Conservation (phyloP, 1,140 invertebrate genomes). For the Drosophila teissieri region DNA sequence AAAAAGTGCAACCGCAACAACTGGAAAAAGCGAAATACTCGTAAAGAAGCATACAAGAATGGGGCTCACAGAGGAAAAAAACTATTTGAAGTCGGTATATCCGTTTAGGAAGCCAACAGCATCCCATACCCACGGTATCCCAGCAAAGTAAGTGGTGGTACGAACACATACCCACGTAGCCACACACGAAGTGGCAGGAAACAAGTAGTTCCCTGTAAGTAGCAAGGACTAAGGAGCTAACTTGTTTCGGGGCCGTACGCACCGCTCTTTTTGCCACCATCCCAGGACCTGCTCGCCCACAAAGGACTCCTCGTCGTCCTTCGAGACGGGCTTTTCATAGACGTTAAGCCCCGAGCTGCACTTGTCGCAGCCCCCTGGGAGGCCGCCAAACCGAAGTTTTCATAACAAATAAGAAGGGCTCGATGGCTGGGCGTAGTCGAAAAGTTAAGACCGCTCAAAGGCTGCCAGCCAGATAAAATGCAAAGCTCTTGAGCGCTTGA, state of each 20-base stretch:
- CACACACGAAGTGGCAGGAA: slow-evolving; percentile 37
- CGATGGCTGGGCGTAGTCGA: slow-evolving; percentile 68
- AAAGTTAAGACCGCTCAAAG: slow-evolving; percentile 72
- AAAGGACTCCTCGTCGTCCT: slow-evolving; percentile 35
- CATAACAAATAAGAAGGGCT: slow-evolving; percentile 73
- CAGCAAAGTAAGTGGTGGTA: slow-evolving; percentile 62
- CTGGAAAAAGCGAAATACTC: slow-evolving; percentile 42
- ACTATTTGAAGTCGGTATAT: slow-evolving; percentile 78
- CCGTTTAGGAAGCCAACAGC: slow-evolving; percentile 81
- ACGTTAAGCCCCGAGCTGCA: slow-evolving; percentile 46
- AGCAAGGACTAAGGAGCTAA: slow-evolving; percentile 7
- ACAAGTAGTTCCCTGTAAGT: slow-evolving; percentile 26
- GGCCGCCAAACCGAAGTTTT: slow-evolving; percentile 54
- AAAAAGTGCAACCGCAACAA: slow-evolving; percentile 51
- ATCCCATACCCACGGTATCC: slow-evolving; percentile 43
- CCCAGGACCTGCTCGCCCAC: slow-evolving; percentile 3
- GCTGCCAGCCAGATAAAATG: slow-evolving; percentile 64
- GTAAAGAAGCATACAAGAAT: slow-evolving; percentile 61
- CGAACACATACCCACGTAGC: slow-evolving; percentile 23
- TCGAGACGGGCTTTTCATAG: slow-evolving; percentile 66
- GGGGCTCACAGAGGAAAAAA: slow-evolving; percentile 56
- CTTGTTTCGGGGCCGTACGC: slow-evolving; percentile 21
- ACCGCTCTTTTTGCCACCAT: slow-evolving; percentile 36
- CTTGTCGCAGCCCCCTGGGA: slow-evolving; percentile 24
- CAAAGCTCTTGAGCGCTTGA: slow-evolving; percentile 57